Evolutionary conservation across 1,140 invertebrate species (phyloP), one percentile per base, ranked within the genome.

Genomic region (Pseudomyrmex dendroicus): DNA sequence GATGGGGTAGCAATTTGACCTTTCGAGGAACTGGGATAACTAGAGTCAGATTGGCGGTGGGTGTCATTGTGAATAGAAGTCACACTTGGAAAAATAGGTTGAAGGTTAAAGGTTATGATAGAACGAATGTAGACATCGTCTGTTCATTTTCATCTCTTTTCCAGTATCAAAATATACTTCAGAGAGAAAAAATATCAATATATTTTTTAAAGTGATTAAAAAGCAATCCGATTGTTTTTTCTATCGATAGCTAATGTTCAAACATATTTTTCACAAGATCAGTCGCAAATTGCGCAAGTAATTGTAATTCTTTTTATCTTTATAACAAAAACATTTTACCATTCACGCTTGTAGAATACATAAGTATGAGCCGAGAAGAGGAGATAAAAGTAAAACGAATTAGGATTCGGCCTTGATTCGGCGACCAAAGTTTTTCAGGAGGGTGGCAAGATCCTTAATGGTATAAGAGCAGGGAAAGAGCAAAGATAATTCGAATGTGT

Each of bases 31-130:
- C 56, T 70, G 57, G 54, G 74, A 80, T 84, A 84, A 82, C 74
- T 54, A 22, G 48, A 70, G 35, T 20, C 17, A 62, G 25, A 20
- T 66, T 82, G 20, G 1, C 70, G 59, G 76, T 72, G 66, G 73
- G 82, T 72, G 82, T 84, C 73, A 67, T 84, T 78, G 73, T 67
- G 20, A 85, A 74, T 72, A 63, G 35, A 20, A 82, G 78, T 73
- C 83, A 44, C 56, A 67, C 76, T 35, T 63, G 70, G 67, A 48
- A 84, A 52, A 84, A 82, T 64, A 44, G 66, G 72, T 78, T 78
- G 44, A 86, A 84, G 84, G 82, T 84, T 61, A 86, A 84, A 80
- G 82, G 84, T 80, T 17, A 80, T 9, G 35, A 67, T 84, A 59
- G 64, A 72, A 10, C 63, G 15, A 66, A 8, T 46, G 56, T 56